These are phyloP conservation scores for Zosterops lateralis DNA, from an alignment of 2,113 vertebrate species.

Conservation along the genomic window DNA sequence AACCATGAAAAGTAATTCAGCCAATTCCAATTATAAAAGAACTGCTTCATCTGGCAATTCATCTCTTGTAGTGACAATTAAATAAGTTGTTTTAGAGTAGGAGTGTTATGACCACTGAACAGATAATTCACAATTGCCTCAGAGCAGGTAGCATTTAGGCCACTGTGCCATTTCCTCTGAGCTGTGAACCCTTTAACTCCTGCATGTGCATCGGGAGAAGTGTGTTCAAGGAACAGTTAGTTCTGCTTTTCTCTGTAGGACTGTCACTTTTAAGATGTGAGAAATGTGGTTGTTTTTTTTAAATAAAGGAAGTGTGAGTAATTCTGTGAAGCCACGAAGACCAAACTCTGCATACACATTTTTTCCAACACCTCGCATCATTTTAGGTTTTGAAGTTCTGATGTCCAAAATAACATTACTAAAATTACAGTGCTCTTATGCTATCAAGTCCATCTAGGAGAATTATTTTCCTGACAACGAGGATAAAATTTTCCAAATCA, in stretches of 20 bases:
- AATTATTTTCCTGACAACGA: not conserved
- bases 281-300: not conserved
- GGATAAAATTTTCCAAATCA: not conserved
- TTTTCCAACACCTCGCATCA: not conserved
- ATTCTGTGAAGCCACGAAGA: slow-evolving; percentile 21
- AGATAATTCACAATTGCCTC: not conserved
- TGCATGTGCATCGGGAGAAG: not conserved
- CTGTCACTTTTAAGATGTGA: slow-evolving; percentile 5
- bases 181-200: not conserved
- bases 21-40: not conserved
- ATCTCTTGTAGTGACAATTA: not conserved
- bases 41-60: not conserved
- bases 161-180: not conserved
- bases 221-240: not conserved
- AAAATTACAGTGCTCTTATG: not conserved
- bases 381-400: not conserved
- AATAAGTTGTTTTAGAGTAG: not conserved
- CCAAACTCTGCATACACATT: not conserved
- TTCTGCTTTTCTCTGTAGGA: not conserved
- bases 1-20: not conserved
- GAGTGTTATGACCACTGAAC: not conserved
- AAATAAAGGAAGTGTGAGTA: slow-evolving; percentile 44
- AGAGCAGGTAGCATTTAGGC: not conserved
- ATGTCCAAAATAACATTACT: not conserved
- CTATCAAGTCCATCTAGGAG: not conserved